phyloP scores from a whole-genome alignment of 2,797 vertebrate species.

The Alcedo quadribrachys region DNA sequence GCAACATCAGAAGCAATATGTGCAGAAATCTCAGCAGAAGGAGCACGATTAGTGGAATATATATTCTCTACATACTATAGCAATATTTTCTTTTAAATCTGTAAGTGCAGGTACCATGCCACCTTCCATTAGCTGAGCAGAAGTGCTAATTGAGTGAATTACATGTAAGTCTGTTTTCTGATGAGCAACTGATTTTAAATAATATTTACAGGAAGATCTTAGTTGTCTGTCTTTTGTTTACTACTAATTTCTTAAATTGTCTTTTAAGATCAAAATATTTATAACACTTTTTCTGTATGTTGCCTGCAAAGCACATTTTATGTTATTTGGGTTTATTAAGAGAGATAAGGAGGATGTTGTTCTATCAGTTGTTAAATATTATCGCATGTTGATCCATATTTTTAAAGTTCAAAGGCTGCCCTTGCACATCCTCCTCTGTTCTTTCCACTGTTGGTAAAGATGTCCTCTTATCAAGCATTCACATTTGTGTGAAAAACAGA shows the following conservation, averaged over 20 bases:
- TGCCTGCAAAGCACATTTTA: constrained; percentile 25
- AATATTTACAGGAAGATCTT: background rate
- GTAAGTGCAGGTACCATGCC: background rate
- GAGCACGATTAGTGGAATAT: background rate
- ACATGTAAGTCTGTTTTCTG: background rate
- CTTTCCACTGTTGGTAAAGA: constrained; percentile 84
- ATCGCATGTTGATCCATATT: constrained; percentile 84
- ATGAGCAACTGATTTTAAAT: background rate
- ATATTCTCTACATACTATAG: background rate
- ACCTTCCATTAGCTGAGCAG: background rate
- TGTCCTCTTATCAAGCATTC: constrained; percentile 86
- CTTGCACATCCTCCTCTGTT: constrained; percentile 74
- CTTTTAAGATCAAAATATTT: constrained; percentile 41
- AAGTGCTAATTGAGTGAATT: background rate
- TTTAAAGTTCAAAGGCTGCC: constrained; percentile 88
- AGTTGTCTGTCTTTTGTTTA: background rate
- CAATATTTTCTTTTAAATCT: background rate
- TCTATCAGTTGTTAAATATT: constrained; percentile 84
- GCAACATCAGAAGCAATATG: accelerated
- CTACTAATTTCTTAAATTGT: background rate
- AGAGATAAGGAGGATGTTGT: constrained; percentile 44
- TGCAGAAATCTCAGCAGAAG: background rate
- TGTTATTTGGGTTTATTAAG: constrained; percentile 45
- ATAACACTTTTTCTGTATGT: background rate
- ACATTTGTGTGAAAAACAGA: constrained; percentile 91